Evolutionary conservation across 1,140 invertebrate species (phyloP).

Genomic region (Pogonomyrmex barbatus): DNA sequence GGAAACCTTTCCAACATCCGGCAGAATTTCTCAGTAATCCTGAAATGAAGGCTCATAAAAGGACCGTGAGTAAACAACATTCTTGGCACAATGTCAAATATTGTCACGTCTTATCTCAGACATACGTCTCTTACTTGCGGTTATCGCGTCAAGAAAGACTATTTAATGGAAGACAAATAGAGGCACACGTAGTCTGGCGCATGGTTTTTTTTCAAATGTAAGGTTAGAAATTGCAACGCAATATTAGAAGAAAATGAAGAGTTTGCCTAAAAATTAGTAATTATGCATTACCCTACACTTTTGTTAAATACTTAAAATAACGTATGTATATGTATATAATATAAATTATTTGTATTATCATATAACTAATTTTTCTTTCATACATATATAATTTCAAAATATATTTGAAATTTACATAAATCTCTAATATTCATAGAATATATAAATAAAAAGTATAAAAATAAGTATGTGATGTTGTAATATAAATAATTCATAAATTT

Average conservation of each 20-base stretch:
- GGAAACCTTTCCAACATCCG: constrained; percentile 60
- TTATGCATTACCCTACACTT: not conserved
- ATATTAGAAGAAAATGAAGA: constrained; percentile 68
- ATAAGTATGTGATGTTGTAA: not conserved
- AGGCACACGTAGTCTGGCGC: constrained; percentile 23
- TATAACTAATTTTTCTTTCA: not conserved
- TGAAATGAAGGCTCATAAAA: constrained; percentile 40
- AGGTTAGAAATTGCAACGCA: constrained; percentile 45
- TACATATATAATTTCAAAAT: not conserved
- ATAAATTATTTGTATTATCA: too few relatives aligned
- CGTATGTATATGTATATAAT: not conserved
- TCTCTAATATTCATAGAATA: not conserved
- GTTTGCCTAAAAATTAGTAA: constrained; percentile 38
- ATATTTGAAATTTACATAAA: not conserved
- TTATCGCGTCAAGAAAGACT: constrained; percentile 54
- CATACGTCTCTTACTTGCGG: constrained; percentile 37
- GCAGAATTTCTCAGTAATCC: constrained; percentile 60
- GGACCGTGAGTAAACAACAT: constrained; percentile 25
- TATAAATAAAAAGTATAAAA: not conserved
- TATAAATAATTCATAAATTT: not conserved
- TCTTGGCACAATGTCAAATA: constrained; percentile 69
- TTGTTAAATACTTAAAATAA: not conserved
- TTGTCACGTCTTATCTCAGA: constrained; percentile 69
- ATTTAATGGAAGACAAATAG: constrained; percentile 60
- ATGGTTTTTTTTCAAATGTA: constrained; percentile 15